These are phyloP conservation scores for Pelmatolapia mariae DNA, from an alignment of 2,113 vertebrate genomes.

Conservation along the genomic window DNA sequence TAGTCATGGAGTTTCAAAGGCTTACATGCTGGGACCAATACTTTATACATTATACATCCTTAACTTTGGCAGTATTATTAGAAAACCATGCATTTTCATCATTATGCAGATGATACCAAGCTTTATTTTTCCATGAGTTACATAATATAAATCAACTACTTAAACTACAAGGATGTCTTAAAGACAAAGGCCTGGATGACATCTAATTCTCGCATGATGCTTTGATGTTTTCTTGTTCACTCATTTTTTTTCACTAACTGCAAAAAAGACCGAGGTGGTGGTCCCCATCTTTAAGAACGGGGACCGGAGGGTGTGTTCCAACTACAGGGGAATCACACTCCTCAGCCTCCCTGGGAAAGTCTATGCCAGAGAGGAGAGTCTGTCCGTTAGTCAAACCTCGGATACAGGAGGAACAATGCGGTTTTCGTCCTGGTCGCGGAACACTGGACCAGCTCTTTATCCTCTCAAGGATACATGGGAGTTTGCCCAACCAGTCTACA, in stretches of 20 bases:
- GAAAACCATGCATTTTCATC: background rate
- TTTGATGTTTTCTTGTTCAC: background rate
- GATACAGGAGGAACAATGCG: background rate
- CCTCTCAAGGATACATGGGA: rapidly evolving
- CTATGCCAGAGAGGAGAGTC: background rate
- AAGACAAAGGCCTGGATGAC: background rate
- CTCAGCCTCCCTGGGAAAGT: background rate
- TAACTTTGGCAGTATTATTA: background rate
- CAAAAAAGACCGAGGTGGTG: background rate
- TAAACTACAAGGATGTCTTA: background rate
- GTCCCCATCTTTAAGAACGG: background rate
- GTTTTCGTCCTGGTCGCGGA: rapidly evolving
- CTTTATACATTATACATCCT: background rate
- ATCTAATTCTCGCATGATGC: background rate
- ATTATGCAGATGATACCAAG: background rate
- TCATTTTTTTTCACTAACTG: background rate
- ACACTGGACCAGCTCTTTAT: rapidly evolving
- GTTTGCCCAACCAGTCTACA: background rate
- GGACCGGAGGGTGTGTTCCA: background rate
- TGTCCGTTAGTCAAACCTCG: too few species aligned
- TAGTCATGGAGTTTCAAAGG: background rate
- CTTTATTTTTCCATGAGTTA: background rate
- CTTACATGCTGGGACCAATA: background rate
- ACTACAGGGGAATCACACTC: background rate
- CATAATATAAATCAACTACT: background rate